Conservation (phyloP, 2,797 vertebrate genomes). For the Meriones psammophilus region DNA sequence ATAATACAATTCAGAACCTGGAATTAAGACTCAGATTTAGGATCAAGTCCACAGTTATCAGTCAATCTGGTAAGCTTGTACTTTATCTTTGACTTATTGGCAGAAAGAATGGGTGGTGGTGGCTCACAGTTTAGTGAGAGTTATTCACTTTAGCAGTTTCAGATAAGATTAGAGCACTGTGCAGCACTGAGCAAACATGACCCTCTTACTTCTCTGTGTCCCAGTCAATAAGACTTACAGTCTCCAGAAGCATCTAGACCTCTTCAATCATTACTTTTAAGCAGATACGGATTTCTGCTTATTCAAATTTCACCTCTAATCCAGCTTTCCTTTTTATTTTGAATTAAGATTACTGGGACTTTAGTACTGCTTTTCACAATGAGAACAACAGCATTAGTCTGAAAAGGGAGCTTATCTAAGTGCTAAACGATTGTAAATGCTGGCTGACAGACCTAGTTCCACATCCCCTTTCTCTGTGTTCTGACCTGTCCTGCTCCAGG, state of each 20-base stretch:
- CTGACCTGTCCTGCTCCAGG: neutral
- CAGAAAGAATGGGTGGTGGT: neutral
- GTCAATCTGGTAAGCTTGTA: neutral
- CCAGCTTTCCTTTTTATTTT: neutral
- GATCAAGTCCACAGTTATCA: neutral
- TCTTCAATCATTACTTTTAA: slow-evolving; percentile 39
- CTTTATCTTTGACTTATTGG: neutral
- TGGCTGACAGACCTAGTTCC: neutral
- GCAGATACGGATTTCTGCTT: neutral
- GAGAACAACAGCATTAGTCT: too few species aligned
- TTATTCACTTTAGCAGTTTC: neutral
- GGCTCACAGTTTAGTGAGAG: neutral
- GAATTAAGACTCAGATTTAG: neutral
- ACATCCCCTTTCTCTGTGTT: neutral
- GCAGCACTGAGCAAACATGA: neutral
- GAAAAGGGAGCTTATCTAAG: neutral
- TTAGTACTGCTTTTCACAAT: neutral
- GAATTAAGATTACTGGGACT: neutral
- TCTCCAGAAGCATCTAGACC: neutral
- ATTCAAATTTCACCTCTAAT: neutral
- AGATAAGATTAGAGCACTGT: neutral
- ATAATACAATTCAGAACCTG: neutral
- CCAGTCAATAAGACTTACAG: neutral
- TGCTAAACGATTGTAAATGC: neutral
- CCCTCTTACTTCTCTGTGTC: neutral